Evolutionary conservation across 1,140 invertebrate genomes (phyloP).

Genomic region (Drosophila sp.): DNA sequence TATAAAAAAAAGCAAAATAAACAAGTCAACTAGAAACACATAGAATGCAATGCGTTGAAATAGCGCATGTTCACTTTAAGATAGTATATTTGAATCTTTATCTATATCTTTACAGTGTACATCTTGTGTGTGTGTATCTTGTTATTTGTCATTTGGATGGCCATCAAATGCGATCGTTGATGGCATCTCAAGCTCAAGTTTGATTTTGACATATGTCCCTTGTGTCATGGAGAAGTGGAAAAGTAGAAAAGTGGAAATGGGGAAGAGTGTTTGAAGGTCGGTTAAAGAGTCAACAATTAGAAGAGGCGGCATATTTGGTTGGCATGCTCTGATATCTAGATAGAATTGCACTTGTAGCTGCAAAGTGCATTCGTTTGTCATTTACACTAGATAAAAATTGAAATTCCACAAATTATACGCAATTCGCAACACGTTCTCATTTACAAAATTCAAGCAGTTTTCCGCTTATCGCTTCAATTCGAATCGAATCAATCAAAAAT

Average conservation of each 20-base stretch:
- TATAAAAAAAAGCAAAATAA: too few species aligned
- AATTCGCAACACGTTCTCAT: background rate
- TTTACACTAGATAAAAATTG: background rate
- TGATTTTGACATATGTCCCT: slow-evolving; percentile 14
- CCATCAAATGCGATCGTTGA: slow-evolving; percentile 11
- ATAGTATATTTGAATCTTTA: slow-evolving; percentile 9
- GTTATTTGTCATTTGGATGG: slow-evolving; percentile 30
- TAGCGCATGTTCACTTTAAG: background rate
- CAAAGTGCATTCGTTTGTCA: background rate
- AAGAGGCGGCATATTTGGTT: background rate
- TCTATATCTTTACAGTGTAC: background rate
- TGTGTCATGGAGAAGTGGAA: background rate
- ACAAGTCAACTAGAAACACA: background rate
- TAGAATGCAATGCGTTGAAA: slow-evolving; percentile 7
- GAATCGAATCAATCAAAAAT: slow-evolving; percentile 33
- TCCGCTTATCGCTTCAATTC: slow-evolving; percentile 15
- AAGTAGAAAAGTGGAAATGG: background rate
- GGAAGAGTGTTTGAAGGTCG: slow-evolving; percentile 39
- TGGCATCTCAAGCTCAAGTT: slow-evolving; percentile 45
- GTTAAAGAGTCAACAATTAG: background rate
- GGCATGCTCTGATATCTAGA: slow-evolving; percentile 10
- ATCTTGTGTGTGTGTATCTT: slow-evolving; percentile 6
- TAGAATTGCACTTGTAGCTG: slow-evolving; percentile 5
- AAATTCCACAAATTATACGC: background rate
- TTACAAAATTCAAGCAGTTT: background rate